Evolutionary conservation across 1,140 invertebrate genomes (phyloP), one percentile per base, ranked within the genome.

Genomic region (Drosophila triauraria): DNA sequence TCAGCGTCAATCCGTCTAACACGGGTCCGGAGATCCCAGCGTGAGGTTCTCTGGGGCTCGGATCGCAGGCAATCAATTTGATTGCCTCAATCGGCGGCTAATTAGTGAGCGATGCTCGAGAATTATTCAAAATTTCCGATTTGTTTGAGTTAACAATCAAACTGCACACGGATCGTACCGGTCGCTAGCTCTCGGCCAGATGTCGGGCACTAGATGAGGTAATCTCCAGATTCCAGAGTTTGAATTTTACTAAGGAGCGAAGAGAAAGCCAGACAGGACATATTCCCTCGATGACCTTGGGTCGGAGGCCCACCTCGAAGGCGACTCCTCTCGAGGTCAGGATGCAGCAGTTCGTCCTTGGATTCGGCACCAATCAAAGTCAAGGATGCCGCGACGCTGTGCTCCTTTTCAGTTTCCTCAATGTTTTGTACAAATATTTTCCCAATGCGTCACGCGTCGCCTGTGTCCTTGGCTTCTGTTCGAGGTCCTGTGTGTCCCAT

Each of bases 11-110:
- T 72, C 58, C 53, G 85, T 88, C 84, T 87, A 88, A 78, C 51
- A 32, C 46, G 71, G 63, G 58, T 64, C 40, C 62, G 57, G 40
- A 35, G 62, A 44, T 61, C 83, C 30, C 83, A 87, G 83, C 83
- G 63, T 72, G 83, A 71, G 54, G 53, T 46, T 74, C 61, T 62
- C 61, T 25, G 44, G 44, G 61, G 58, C 25, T 67, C 42, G 38
- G 48, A 70, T 75, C 53, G 71, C 51, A 42, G 67, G 69, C 84
- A 78, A 91, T 91, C 81, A 88, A 90, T 74, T 82, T 91, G 88
- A 91, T 91, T 80, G 85, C 84, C 72, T 91, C 88, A 91, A 91
- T 91, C 88, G 79, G 56, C 84, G 78, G 81, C 64, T 82, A 91
- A 91, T 91, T 91, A 88, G 67, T 78, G 67, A 81, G 80, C 75